Percentiles rank a stretch among this genome's conserved stretches.
phyloP scores from a whole-genome alignment of 2,888 invertebrate genomes.

The Pristionchus japonicus region DNA sequence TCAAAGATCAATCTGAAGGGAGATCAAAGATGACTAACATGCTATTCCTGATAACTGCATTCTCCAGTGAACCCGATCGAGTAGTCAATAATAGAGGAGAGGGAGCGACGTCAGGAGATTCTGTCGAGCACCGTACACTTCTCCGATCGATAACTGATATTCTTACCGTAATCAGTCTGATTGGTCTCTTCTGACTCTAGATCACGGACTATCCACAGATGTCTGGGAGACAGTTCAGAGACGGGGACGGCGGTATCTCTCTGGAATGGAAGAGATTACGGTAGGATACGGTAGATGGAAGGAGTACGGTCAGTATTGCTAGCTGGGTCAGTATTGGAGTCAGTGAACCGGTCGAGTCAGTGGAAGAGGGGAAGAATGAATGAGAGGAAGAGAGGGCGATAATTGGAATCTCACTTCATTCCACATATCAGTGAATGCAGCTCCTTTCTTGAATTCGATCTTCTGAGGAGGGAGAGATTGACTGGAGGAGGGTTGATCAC shows the following conservation, averaged over 20 bases:
- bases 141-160: background rate
- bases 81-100: background rate
- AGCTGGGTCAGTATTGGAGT: background rate
- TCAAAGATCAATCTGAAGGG: slow-evolving; percentile 18
- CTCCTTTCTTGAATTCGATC: background rate
- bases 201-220: background rate
- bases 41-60: slow-evolving; percentile 27
- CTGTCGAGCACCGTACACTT: background rate
- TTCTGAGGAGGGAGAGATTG: background rate
- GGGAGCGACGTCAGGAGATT: background rate
- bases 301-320: background rate
- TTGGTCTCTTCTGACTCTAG: background rate
- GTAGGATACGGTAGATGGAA: background rate
- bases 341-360: background rate
- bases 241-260: background rate
- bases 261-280: background rate
- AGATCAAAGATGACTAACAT: slow-evolving; percentile 35
- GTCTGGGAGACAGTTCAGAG: background rate
- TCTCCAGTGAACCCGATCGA: slow-evolving; percentile 31
- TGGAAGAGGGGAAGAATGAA: background rate
- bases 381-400: background rate
- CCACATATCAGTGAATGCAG: slow-evolving; percentile 30
- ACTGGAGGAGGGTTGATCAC: background rate
- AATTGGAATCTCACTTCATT: background rate
- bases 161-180: background rate